Base-by-base conservation (phyloP, 2,113 vertebrate species). In the Pseudorasbora parva region DNA sequence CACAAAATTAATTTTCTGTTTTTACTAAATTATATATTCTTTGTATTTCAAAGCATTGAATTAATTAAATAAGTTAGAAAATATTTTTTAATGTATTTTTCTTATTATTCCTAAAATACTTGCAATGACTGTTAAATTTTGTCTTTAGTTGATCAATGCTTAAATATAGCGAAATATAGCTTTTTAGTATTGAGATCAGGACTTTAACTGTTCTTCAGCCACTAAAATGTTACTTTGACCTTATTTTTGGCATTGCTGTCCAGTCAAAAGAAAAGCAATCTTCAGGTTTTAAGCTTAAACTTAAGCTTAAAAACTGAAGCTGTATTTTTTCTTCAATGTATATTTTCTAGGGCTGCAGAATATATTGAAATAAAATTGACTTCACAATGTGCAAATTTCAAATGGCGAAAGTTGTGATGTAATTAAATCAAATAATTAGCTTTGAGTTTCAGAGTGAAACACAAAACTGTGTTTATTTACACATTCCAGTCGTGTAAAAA, bases 261-360 rank as follows among this genome's bases (percentile, higher is more conserved):
- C 51, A 21, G 7, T 4, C 51, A 54, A 54, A 54, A 21, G 6
- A 21, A 54, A 54, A 54, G 19, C 19, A 30, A 68, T 30, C 12
- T 62, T 62, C 59, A 62, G 25, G 14, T 62, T 62, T 6, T 62
- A 27, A 62, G 59, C 2, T 62, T 6, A 62, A 62, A 62, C 33
- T n/a, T n/a, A n/a, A 37, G 33, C 4, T 37, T 37, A n/a, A n/a
- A n/a, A n/a, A n/a, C 33, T 37, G 6, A 7, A 7, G 37, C 6
- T 37, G 37, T 37, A 37, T 37, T 37, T 7, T 4, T 37, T 33
- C 5, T 60, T 27, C 11, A 27, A 71, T 71, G 5, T 37, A 23
- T 23, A n/a, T 71, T 71, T 71, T 71, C 37, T 23, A 45, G 37
- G 68, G 68, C 68, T 23, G 68, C 68, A 69, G n/a, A 5, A 43